Evolutionary conservation across 2,888 invertebrate genomes (phyloP), one percentile per base, ranked within the genome.

Genomic region (Drosophila siamana): DNA sequence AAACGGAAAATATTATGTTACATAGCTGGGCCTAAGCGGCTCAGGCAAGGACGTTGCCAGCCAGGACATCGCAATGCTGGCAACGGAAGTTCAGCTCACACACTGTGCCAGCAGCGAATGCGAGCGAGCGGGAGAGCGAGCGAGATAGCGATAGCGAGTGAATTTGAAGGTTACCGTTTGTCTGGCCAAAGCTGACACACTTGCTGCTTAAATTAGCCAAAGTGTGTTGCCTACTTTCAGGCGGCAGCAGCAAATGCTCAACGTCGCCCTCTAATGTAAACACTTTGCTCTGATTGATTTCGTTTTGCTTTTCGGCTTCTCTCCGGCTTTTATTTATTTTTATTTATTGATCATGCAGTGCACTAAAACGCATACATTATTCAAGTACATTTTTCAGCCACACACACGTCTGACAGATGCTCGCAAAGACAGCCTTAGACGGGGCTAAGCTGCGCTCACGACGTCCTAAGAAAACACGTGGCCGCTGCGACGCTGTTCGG

Each of bases 1-100:
- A 70, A 72, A 68, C 85, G 82, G 85, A 82, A 82, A 82, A 79
- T 85, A 85, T 81, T 82, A 84, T 69, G 79, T 66, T 65, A 52
- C 68, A 52, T n/a, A 46, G 74, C 38, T 16, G 16, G 55, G 74
- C 78, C 74, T 64, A 67, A 66, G 40, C 54, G 72, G 40, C 57
- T 62, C 43, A 54, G 64, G 67, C 76, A 70, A 78, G 72, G 66
- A 48, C 69, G 64, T 30, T 30, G 60, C 46, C 19, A 19, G 61
- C 65, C 61, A 64, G 65, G 55, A 62, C 65, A 74, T 47, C 36
- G 50, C 69, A 43, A 48, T 63, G 63, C 41, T 59, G 71, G 43
- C 61, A 70, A 52, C 82, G 81, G 81, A 79, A 79, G 74, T 69
- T 74, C 64, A 65, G 56, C 46, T 30, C 30, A 38, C 69, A 44